Conservation (phyloP, 53 echinoderm and acorn worm genomes). For the Paracentrotus lividus region DNA sequence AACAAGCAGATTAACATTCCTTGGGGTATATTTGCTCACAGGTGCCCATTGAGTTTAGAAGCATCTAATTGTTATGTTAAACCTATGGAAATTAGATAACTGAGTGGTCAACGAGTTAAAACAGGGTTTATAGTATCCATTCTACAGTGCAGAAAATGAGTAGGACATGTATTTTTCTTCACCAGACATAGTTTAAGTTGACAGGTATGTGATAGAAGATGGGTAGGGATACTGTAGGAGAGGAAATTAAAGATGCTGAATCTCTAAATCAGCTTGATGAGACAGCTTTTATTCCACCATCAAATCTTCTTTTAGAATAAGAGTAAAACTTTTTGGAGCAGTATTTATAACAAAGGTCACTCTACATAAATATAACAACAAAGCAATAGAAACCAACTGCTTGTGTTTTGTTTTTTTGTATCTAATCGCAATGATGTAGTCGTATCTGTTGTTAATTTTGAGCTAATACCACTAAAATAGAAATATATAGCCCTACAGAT, state of each 20-base stretch:
- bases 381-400: no score
- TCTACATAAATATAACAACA: no score
- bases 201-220: not conserved
- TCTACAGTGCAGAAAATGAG: not conserved
- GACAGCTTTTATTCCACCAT: not conserved
- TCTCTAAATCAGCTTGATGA: conserved; percentile 36
- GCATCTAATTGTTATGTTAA: no score
- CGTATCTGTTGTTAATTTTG: not conserved
- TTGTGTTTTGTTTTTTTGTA: no score
- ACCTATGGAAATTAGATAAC: no score
- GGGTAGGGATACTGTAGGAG: not conserved
- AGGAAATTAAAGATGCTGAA: conserved; percentile 43
- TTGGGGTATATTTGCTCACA: no score
- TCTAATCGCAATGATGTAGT: no score
- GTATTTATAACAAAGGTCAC: not conserved
- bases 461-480: not conserved
- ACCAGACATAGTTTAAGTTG: not conserved
- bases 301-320: not conserved
- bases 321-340: not conserved
- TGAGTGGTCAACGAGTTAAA: no score
- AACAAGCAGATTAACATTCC: no score
- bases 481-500: no score
- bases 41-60: no score
- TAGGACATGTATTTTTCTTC: not conserved
- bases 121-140: no score